These are phyloP conservation scores for Scolopax bukidnonensis DNA, from an alignment of 2,797 vertebrate species.

Conservation along the genomic window DNA sequence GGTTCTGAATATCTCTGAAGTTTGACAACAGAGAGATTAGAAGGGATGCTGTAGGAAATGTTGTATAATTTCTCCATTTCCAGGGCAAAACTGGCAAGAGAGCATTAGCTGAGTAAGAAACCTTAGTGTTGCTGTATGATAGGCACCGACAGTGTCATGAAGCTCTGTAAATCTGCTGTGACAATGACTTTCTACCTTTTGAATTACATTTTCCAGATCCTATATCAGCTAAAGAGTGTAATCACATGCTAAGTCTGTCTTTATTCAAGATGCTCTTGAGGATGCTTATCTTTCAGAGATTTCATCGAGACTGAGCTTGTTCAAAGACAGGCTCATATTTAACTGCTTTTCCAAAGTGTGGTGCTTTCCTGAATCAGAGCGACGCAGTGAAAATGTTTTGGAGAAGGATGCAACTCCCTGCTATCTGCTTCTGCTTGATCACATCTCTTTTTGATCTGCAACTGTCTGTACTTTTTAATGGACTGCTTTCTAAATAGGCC, in stretches of 20 bases:
- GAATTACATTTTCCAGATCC: not conserved
- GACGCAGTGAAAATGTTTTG: not conserved
- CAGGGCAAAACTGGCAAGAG: not conserved
- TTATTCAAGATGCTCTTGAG: not conserved
- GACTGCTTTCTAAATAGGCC: not conserved
- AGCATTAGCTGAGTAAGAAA: not conserved
- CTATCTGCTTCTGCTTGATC: not conserved
- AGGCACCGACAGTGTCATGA: not conserved
- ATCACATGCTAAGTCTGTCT: not conserved
- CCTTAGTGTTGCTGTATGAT: not conserved
- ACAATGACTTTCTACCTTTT: not conserved
- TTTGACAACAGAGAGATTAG: not conserved
- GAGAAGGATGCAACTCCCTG: not conserved
- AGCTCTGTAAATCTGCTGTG: not conserved
- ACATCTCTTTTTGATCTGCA: not conserved
- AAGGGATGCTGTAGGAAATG: not conserved
- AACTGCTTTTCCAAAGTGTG: not conserved
- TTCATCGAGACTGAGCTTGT: rapidly evolving
- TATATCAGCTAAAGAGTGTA: not conserved
- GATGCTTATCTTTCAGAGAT: not conserved
- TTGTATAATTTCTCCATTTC: not conserved
- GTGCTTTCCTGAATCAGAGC: not conserved
- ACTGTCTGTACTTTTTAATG: not conserved
- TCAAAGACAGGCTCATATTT: rapidly evolving
- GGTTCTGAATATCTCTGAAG: not conserved